Percentiles rank a stretch among this genome's conserved stretches.
These are phyloP conservation scores for Notiomystis cincta DNA, from an alignment of 2,113 vertebrate species.

Conservation along the genomic window DNA sequence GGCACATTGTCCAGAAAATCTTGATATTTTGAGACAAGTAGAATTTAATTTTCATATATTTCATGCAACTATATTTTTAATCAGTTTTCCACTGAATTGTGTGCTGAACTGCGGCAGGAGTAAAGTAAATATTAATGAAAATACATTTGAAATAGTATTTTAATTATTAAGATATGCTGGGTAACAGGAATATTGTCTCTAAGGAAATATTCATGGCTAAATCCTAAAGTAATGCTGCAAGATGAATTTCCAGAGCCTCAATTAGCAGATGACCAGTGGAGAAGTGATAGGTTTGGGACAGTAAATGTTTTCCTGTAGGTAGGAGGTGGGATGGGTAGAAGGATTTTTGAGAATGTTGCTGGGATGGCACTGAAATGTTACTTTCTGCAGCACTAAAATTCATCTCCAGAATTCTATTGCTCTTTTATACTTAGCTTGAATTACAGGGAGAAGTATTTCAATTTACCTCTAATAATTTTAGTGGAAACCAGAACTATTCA, in stretches of 20 bases:
- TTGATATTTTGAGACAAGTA: neutral
- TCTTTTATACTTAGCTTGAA: neutral
- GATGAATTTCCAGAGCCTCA: neutral
- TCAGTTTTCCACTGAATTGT: neutral
- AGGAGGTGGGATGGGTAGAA: neutral
- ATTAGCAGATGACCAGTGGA: neutral
- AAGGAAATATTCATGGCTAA: neutral
- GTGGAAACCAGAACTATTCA: neutral
- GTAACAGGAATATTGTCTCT: neutral
- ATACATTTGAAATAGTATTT: neutral
- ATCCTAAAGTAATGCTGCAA: neutral
- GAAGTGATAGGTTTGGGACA: neutral
- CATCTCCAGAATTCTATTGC: neutral
- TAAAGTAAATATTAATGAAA: constrained; percentile 11
- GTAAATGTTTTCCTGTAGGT: neutral
- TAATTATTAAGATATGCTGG: neutral
- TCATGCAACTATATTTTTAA: neutral
- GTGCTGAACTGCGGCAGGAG: neutral
- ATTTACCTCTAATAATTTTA: neutral
- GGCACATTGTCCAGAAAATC: neutral
- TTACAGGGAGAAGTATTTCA: neutral
- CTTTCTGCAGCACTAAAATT: neutral
- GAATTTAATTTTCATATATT: constrained; percentile 6
- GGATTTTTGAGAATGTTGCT: neutral
- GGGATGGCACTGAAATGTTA: neutral